Evolutionary conservation across 2,797 vertebrate genomes (phyloP).

Genomic region (Microctenopoma lineatum): DNA sequence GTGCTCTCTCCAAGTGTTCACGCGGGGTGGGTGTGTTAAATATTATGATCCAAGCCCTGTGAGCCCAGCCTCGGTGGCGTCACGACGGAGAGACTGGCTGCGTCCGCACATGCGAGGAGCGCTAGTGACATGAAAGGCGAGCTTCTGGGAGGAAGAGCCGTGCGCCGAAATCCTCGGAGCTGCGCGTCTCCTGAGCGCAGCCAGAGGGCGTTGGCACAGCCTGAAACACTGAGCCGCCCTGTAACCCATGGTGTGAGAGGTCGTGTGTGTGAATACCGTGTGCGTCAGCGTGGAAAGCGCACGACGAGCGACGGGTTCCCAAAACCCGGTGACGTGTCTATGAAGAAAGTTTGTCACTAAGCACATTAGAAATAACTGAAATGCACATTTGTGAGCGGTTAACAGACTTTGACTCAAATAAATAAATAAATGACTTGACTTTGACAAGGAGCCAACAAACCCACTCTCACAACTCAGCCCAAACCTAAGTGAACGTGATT

Average conservation of each 20-base stretch:
- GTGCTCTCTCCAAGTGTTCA: slow-evolving; percentile 67
- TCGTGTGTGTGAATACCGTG: neutral
- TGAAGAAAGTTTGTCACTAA: neutral
- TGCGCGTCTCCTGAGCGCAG: slow-evolving; percentile 76
- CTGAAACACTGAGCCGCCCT: slow-evolving; percentile 2
- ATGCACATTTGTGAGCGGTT: neutral
- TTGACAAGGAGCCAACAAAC: neutral
- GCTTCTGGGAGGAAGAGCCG: slow-evolving; percentile 65
- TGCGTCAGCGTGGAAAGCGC: slow-evolving; percentile 1
- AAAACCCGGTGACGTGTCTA: too few species aligned
- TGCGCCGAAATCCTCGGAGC: slow-evolving; percentile 39
- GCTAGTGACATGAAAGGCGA: slow-evolving; percentile 85
- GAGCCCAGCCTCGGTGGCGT: slow-evolving; percentile 92
- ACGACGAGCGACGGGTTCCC: neutral
- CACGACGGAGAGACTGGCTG: slow-evolving; percentile 94
- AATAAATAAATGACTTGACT: neutral
- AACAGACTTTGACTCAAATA: neutral
- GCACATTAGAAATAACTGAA: slow-evolving; percentile 8
- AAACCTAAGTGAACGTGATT: neutral
- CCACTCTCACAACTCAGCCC: neutral
- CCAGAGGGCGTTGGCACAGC: slow-evolving; percentile 82
- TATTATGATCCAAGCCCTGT: slow-evolving; percentile 85
- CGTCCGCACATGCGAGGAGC: slow-evolving; percentile 78
- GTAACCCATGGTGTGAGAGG: neutral
- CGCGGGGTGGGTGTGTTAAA: slow-evolving; percentile 90